These are phyloP conservation scores for Dicyrtoma fusca DNA, from an alignment of 2,888 invertebrate genomes.

Conservation along the genomic window DNA sequence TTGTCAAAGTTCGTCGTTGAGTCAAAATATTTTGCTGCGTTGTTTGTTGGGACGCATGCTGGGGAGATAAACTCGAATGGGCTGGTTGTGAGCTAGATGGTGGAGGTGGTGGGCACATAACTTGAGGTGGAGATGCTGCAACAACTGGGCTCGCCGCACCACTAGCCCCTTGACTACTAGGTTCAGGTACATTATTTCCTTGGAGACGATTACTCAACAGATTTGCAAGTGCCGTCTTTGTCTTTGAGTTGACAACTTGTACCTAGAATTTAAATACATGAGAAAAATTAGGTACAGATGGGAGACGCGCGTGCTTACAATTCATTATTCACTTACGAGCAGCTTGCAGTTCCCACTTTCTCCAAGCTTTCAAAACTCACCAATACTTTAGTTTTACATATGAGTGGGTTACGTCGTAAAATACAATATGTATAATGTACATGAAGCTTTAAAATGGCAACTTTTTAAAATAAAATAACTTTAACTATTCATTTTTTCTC, in stretches of 20 bases:
- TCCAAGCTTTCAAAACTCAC: no score
- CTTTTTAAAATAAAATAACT: no score
- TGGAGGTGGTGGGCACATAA: constrained; percentile 53
- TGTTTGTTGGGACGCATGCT: constrained; percentile 41
- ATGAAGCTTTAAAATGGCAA: no score
- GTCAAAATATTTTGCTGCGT: constrained; percentile 47
- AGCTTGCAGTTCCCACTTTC: no score
- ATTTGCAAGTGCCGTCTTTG: constrained; percentile 93
- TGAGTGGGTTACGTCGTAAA: no score
- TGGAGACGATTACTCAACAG: constrained; percentile 84
- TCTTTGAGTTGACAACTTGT: constrained; percentile 77
- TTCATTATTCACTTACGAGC: no score
- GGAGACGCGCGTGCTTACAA: no score
- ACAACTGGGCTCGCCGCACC: constrained; percentile 29
- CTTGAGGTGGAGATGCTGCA: constrained; percentile 56
- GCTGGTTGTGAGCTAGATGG: constrained; percentile 24
- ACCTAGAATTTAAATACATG: constrained; percentile 33
- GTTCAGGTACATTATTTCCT: constrained; percentile 56
- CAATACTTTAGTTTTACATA: no score
- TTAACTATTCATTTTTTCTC: no score
- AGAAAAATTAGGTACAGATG: no score
- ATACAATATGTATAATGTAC: no score
- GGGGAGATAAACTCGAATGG: not conserved
- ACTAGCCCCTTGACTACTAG: constrained; percentile 16
- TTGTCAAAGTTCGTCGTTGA: constrained; percentile 63